These are phyloP conservation scores for Xenus cinereus DNA, from an alignment of 2,113 vertebrate genomes.

Conservation along the genomic window DNA sequence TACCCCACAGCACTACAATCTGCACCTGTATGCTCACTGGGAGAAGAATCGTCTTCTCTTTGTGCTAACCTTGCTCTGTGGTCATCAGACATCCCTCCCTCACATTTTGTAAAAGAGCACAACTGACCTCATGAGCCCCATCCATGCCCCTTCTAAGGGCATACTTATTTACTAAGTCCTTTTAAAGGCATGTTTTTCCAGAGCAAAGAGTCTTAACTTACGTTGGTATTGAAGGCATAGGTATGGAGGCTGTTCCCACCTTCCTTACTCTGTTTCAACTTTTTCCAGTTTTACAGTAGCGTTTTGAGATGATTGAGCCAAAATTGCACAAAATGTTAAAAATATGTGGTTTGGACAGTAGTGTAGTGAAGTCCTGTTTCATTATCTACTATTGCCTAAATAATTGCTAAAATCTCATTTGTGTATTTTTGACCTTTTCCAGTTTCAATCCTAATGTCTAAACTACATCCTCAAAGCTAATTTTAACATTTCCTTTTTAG, in stretches of 20 bases:
- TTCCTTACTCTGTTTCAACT: neutral
- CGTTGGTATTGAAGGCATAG: neutral
- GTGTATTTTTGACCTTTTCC: neutral
- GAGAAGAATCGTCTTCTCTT: neutral
- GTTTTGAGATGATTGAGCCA: neutral
- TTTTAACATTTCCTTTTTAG: neutral
- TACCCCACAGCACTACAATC: neutral
- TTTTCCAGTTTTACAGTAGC: neutral
- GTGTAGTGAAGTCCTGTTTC: neutral
- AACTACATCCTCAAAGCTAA: neutral
- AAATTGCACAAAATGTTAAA: neutral
- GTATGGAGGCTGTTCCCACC: neutral
- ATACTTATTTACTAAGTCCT: neutral
- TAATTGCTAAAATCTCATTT: neutral
- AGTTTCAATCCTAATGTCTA: neutral
- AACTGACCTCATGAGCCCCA: neutral
- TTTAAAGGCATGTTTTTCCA: neutral
- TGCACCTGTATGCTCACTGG: neutral
- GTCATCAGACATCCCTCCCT: neutral
- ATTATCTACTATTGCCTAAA: neutral
- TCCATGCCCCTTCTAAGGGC: neutral
- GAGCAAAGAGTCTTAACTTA: neutral
- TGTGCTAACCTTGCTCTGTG: neutral
- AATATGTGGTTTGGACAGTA: neutral
- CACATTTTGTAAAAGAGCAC: fast-evolving